Conservation (phyloP, 2,113 vertebrate genomes). For the Mixornis gularis region DNA sequence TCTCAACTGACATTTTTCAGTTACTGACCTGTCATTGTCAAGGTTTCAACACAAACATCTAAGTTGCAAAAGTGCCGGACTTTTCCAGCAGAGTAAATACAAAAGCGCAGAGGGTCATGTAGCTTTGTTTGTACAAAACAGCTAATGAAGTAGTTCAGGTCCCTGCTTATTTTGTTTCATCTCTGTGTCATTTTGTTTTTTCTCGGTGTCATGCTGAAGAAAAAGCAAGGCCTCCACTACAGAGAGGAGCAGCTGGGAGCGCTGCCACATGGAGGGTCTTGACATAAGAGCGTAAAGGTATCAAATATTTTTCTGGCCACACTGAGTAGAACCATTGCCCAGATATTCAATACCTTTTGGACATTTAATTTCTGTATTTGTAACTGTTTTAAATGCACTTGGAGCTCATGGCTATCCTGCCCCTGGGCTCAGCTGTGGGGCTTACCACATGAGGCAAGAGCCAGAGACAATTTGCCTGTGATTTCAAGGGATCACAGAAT, state of each 20-base stretch:
- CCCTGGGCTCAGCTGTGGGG: background rate
- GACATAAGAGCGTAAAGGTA: background rate
- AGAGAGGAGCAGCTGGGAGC: background rate
- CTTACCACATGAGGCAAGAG: background rate
- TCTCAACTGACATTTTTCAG: background rate
- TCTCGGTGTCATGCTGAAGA: background rate
- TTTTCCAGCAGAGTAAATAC: background rate
- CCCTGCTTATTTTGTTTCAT: background rate
- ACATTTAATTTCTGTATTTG: background rate
- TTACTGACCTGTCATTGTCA: background rate
- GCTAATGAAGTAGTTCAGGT: background rate
- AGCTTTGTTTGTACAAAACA: background rate
- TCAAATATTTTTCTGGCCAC: background rate
- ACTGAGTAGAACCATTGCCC: background rate
- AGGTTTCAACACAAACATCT: background rate
- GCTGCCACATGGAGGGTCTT: rapidly evolving
- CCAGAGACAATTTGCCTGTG: background rate
- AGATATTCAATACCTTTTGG: background rate
- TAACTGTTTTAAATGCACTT: background rate
- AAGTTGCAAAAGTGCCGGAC: background rate
- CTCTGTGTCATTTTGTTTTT: background rate
- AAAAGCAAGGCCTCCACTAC: background rate
- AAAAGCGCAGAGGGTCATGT: background rate
- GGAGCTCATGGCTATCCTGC: background rate
- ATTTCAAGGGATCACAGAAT: background rate